Conservation (phyloP, 2,113 vertebrate species). For the Gnathonemus echidnorhynchus region DNA sequence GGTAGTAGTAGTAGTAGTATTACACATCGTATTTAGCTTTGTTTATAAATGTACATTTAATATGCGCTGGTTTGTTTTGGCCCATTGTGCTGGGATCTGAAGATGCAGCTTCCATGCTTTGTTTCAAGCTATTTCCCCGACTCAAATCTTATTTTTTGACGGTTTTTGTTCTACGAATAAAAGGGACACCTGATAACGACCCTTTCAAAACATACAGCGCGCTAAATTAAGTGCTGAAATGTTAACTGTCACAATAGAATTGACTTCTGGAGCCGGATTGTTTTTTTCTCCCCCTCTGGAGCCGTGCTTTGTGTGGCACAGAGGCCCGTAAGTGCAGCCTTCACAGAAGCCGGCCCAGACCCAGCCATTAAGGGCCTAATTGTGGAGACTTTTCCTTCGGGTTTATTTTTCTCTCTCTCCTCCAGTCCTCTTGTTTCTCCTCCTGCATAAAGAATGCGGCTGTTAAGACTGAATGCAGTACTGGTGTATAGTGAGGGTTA, state of each 20-base stretch:
- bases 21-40: not conserved
- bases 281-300: conserved; percentile 47
- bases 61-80: not conserved
- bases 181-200: conserved; percentile 76
- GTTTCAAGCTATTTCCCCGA: conserved; percentile 13
- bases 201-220: conserved; percentile 63
- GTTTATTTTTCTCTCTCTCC: conserved; percentile 18
- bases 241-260: conserved; percentile 59
- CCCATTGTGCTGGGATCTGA: not conserved
- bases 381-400: conserved; percentile 83
- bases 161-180: conserved; percentile 62
- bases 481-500: conserved; percentile 88
- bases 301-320: conserved; percentile 77
- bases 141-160: conserved; percentile 24
- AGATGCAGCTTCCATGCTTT: not conserved
- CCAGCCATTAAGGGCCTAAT: conserved; percentile 88
- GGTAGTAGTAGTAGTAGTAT: not conserved
- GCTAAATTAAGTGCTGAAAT: conserved; percentile 67
- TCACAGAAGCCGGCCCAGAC: conserved; percentile 75
- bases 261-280: conserved; percentile 64
- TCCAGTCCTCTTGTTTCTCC: conserved; percentile 49
- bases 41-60: not conserved
- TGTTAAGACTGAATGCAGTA: conserved; percentile 85
- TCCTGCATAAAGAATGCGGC: conserved; percentile 76
- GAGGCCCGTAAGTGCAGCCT: conserved; percentile 76